These are phyloP conservation scores for Zosterops hypoxanthus DNA, from an alignment of 2,113 vertebrate genomes.

Conservation along the genomic window DNA sequence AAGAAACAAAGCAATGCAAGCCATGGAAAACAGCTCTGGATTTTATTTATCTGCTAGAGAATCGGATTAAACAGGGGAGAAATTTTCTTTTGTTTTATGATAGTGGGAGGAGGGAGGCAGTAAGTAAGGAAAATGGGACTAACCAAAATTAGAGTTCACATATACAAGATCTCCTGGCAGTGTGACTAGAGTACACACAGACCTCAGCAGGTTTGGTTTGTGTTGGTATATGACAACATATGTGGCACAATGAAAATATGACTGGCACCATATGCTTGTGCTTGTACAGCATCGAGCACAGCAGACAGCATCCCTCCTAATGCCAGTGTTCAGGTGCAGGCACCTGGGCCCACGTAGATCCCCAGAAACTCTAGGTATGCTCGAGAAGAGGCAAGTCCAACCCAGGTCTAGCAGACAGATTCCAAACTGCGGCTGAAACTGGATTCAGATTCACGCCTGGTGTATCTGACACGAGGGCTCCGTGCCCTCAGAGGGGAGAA, in stretches of 20 bases:
- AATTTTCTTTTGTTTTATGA: background rate
- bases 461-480: too few species aligned
- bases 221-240: background rate
- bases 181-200: background rate
- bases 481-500: too few species aligned
- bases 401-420: background rate
- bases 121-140: background rate
- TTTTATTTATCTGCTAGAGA: background rate
- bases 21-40: background rate
- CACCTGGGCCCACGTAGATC: background rate
- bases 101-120: accelerated
- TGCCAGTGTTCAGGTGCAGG: background rate
- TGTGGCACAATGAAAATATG: background rate
- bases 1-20: background rate
- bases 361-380: background rate
- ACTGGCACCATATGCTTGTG: background rate
- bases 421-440: background rate
- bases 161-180: background rate
- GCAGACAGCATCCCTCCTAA: background rate
- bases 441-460: background rate
- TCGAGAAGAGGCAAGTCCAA: background rate
- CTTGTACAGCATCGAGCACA: background rate
- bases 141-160: background rate
- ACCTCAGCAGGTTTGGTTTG: background rate
- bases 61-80: background rate